Percentiles rank a stretch among this genome's conserved stretches.
phyloP scores from a whole-genome alignment of 2,797 vertebrate genomes.

The Chlorospingus semifuscus region DNA sequence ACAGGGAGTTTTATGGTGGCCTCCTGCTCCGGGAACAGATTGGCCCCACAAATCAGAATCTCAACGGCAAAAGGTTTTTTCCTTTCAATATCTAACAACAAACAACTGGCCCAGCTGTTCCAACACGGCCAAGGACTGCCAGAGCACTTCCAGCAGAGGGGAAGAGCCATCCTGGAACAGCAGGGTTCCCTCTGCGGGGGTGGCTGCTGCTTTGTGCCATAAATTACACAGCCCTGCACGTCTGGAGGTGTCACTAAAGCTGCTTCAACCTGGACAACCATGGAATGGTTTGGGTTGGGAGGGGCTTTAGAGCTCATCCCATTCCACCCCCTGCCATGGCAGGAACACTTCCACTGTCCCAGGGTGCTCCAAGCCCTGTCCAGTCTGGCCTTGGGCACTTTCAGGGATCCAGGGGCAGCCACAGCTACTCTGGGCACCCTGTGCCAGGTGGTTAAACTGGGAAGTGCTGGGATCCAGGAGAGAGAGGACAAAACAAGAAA shows the following conservation, averaged over 20 bases:
- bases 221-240: not conserved
- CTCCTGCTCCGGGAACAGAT: not conserved
- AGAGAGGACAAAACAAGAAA: not conserved
- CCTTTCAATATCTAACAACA: not conserved
- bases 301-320: not conserved
- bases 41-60: slow-evolving; percentile 29
- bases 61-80: not conserved
- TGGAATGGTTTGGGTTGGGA: not conserved
- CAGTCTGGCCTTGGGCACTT: rapidly evolving
- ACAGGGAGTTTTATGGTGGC: not conserved
- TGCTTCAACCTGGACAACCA: not conserved
- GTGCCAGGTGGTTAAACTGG: not conserved
- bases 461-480: not conserved
- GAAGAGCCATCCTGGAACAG: not conserved
- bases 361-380: rapidly evolving
- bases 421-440: not conserved
- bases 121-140: not conserved
- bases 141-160: not conserved
- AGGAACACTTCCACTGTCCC: not conserved
- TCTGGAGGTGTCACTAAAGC: not conserved
- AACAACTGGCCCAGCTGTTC: slow-evolving; percentile 32
- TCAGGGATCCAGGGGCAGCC: not conserved
- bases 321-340: not conserved
- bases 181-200: not conserved
- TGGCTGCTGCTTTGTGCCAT: not conserved